phyloP scores from a whole-genome alignment of 2,888 invertebrate genomes.

The Polydrusus pterygomalis region DNA sequence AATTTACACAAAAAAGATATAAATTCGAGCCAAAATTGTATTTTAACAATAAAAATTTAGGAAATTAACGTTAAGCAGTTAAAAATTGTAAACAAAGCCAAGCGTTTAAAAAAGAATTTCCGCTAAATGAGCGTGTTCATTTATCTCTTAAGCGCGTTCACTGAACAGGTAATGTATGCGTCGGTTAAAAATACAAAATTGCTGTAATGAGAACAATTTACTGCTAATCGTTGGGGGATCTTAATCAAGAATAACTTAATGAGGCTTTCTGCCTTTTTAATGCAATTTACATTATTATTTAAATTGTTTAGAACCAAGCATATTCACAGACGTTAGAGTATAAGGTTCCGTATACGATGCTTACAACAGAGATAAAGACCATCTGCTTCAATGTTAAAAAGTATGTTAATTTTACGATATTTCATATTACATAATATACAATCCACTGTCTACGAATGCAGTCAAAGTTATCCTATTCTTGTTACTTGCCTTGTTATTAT shows the following conservation, averaged over 20 bases:
- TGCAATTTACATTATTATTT: constrained; percentile 56
- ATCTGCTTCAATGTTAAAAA: constrained; percentile 9
- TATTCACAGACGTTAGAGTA: constrained; percentile 46
- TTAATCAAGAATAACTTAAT: constrained; percentile 73
- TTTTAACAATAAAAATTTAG: constrained; percentile 27
- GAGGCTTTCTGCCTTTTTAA: constrained; percentile 68
- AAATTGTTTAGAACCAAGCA: constrained; percentile 49
- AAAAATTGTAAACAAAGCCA: constrained; percentile 64
- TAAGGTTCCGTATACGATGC: constrained; percentile 25
- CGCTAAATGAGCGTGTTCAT: constrained; percentile 64
- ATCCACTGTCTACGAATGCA: no score
- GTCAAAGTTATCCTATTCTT: no score
- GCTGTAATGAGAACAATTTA: constrained; percentile 74
- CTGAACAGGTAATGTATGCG: constrained; percentile 72
- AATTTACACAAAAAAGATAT: constrained; percentile 23
- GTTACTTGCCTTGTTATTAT: no score
- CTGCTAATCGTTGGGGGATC: constrained; percentile 73
- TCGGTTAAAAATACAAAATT: constrained; percentile 74
- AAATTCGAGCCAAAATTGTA: constrained; percentile 4
- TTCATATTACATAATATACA: no score
- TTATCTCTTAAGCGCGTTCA: constrained; percentile 71
- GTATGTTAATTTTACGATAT: no score
- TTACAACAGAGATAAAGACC: neutral
- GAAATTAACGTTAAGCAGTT: constrained; percentile 27
- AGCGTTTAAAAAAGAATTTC: constrained; percentile 69